Conservation (phyloP, 2,113 vertebrate genomes). For the Myrmecophaga tridactyla region DNA sequence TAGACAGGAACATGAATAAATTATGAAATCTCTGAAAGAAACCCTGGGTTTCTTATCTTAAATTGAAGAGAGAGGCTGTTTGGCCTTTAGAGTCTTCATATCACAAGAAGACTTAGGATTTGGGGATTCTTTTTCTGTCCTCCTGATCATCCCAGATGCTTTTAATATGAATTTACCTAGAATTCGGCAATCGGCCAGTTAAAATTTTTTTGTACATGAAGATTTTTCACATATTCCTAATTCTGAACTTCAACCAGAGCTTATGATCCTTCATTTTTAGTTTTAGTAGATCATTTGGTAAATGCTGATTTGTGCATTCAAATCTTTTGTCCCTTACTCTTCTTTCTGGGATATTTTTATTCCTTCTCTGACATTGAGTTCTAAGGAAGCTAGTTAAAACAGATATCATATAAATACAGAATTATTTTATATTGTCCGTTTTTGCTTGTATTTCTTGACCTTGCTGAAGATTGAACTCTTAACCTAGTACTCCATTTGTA, state of each 20-base stretch:
- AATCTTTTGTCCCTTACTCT: not conserved
- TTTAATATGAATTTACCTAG: not conserved
- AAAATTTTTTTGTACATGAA: not conserved
- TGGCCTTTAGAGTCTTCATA: not conserved
- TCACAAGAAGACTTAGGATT: not conserved
- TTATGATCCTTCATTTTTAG: not conserved
- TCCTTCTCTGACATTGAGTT: constrained; percentile 10
- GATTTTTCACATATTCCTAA: not conserved
- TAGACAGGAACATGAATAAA: not conserved
- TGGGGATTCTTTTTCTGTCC: not conserved
- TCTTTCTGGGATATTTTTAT: not conserved
- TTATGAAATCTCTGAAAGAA: not conserved
- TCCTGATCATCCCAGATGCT: not conserved
- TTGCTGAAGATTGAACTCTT: constrained; percentile 8
- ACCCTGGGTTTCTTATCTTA: not conserved
- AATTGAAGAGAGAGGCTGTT: not conserved
- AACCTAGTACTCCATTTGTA: not conserved
- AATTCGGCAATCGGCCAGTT: not conserved
- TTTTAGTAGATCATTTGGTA: constrained; percentile 1
- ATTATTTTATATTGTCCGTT: not conserved
- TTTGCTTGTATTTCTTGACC: constrained; percentile 41
- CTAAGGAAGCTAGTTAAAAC: not conserved
- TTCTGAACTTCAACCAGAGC: not conserved
- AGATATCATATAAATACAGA: not conserved
- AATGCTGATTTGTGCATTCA: not conserved